phyloP scores from a whole-genome alignment of 2,888 invertebrate genomes.

The Epinotia brunnichana region DNA sequence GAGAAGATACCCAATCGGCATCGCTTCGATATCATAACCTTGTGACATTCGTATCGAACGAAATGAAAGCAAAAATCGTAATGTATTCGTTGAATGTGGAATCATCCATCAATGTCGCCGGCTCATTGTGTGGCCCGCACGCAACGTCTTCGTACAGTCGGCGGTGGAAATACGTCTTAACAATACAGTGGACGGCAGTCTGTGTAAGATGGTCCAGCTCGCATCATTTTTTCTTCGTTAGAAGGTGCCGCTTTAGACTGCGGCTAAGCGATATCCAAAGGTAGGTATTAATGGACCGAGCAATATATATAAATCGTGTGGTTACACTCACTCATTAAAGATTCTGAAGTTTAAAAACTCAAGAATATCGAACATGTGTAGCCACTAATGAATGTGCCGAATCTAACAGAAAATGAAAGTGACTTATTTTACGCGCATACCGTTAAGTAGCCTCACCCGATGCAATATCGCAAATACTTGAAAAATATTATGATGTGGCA shows the following conservation, averaged over 20 bases:
- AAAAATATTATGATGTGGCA: too few relatives aligned
- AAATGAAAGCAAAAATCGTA: slow-evolving; percentile 83
- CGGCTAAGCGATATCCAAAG: background rate
- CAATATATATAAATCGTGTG: too few relatives aligned
- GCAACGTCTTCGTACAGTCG: slow-evolving; percentile 61
- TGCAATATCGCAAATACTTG: too few relatives aligned
- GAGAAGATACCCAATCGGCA: slow-evolving; percentile 46
- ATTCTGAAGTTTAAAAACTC: too few relatives aligned
- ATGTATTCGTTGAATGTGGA: slow-evolving; percentile 82
- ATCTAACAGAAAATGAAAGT: too few relatives aligned
- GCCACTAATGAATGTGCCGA: too few relatives aligned
- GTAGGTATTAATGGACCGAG: background rate
- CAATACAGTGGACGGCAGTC: slow-evolving; percentile 8
- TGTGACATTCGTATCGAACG: slow-evolving; percentile 81
- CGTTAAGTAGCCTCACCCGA: too few relatives aligned
- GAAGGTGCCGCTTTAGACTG: slow-evolving; percentile 5
- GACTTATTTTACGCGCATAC: too few relatives aligned
- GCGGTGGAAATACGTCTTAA: slow-evolving; percentile 22
- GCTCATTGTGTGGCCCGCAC: slow-evolving; percentile 82
- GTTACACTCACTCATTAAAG: too few relatives aligned
- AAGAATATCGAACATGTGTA: too few relatives aligned
- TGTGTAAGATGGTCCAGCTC: slow-evolving; percentile 2
- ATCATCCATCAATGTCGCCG: slow-evolving; percentile 80
- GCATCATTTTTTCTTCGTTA: slow-evolving; percentile 5
- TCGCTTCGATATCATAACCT: slow-evolving; percentile 81